phyloP scores from a whole-genome alignment of 1,140 invertebrate species.

The Lucilia cuprina region DNA sequence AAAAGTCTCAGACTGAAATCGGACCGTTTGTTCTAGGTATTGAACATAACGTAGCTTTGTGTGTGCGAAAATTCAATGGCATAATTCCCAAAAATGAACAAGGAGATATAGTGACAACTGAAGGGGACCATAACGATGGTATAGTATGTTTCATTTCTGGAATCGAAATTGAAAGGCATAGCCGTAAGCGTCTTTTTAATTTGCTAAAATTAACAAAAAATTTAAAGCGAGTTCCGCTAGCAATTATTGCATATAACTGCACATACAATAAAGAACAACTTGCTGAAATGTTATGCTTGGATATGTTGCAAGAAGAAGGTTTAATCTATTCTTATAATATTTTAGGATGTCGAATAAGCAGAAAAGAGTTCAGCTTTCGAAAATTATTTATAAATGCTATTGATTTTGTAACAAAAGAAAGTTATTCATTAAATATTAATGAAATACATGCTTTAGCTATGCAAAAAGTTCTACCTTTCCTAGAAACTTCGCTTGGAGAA shows the following conservation, averaged over 20 bases:
- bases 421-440: constrained; percentile 6
- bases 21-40: constrained; percentile 45
- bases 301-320: not conserved
- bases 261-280: constrained; percentile 33
- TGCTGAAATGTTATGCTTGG: constrained; percentile 45
- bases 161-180: constrained; percentile 31
- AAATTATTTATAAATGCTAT: constrained; percentile 42
- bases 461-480: constrained; percentile 44
- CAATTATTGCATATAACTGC: constrained; percentile 42
- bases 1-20: not conserved
- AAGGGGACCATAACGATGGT: constrained; percentile 45
- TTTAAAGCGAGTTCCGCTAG: constrained; percentile 33
- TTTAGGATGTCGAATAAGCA: constrained; percentile 37
- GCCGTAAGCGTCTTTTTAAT: constrained; percentile 37
- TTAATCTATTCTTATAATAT: constrained; percentile 38
- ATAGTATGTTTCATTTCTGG: constrained; percentile 46
- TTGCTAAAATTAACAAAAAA: constrained; percentile 36
- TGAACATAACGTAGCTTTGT: constrained; percentile 51
- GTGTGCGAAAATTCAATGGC: constrained; percentile 50
- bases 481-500: constrained; percentile 57
- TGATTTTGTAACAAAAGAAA: constrained; percentile 44
- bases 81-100: constrained; percentile 8
- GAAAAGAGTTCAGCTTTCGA: constrained; percentile 40
- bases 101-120: not conserved
- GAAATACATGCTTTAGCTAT: constrained; percentile 34